phyloP scores from a whole-genome alignment of 2,113 vertebrate species.

The Gasterosteus nipponicus region DNA sequence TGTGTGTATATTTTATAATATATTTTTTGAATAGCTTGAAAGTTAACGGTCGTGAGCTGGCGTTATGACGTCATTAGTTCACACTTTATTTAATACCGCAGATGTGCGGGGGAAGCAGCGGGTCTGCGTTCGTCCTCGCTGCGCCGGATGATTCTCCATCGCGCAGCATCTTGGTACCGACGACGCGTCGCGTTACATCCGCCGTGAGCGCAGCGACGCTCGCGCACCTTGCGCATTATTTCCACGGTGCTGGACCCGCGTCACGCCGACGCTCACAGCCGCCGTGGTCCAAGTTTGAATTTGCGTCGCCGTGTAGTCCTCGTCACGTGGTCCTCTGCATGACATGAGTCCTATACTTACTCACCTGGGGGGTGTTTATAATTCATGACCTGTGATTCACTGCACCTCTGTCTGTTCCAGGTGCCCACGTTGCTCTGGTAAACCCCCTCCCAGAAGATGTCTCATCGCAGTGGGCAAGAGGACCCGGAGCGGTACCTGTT shows the following conservation, averaged over 20 bases:
- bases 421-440: slow-evolving; percentile 68
- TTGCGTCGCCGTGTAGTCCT: background rate
- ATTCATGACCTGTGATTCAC: background rate
- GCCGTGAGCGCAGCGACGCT: slow-evolving; percentile 6
- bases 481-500: slow-evolving; percentile 97
- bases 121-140: too few species aligned
- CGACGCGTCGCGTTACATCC: slow-evolving; percentile 20
- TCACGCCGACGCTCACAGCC: background rate
- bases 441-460: slow-evolving; percentile 81
- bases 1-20: background rate
- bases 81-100: too few species aligned
- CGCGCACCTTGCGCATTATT: slow-evolving; percentile 64
- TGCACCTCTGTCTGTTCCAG: slow-evolving; percentile 45
- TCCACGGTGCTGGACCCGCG: background rate
- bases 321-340: background rate
- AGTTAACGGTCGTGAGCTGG: background rate
- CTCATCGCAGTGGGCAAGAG: slow-evolving; percentile 90
- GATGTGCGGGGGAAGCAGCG: too few species aligned
- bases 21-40: background rate
- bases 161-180: background rate
- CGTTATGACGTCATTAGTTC: background rate
- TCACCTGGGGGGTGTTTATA: background rate
- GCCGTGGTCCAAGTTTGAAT: background rate
- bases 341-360: too few species aligned
- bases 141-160: too few species aligned